Conservation (phyloP, 2,113 vertebrate species). For the Sterna hirundo region DNA sequence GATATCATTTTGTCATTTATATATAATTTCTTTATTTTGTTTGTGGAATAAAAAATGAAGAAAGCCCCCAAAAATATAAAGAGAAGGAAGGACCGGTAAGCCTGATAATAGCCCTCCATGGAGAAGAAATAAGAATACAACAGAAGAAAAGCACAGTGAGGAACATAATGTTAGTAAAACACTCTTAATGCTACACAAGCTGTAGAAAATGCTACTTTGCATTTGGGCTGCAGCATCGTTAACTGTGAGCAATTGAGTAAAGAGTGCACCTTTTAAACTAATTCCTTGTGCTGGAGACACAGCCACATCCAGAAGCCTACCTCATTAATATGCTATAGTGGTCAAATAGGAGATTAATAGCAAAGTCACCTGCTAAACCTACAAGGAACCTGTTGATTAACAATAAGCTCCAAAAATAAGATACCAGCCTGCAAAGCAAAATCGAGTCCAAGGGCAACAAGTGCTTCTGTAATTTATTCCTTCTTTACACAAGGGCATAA, state of each 20-base stretch:
- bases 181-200: constrained; percentile 74
- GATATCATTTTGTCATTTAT: constrained; percentile 78
- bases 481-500: constrained; percentile 82
- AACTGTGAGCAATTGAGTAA: constrained; percentile 76
- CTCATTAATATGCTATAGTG: constrained; percentile 81
- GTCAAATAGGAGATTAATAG: constrained; percentile 83
- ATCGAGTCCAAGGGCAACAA: constrained; percentile 83
- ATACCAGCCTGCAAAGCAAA: constrained; percentile 82
- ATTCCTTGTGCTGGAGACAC: constrained; percentile 73
- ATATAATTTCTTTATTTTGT: constrained; percentile 72
- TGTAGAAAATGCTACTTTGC: constrained; percentile 77
- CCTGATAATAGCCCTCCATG: constrained; percentile 74
- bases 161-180: constrained; percentile 77
- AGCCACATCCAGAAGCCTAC: constrained; percentile 61
- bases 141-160: constrained; percentile 81
- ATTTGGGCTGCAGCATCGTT: constrained; percentile 72
- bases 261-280: constrained; percentile 77
- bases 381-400: constrained; percentile 85
- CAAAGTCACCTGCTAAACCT: constrained; percentile 83
- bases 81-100: constrained; percentile 72
- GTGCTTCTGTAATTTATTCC: constrained; percentile 86
- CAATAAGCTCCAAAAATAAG: constrained; percentile 83
- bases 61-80: constrained; percentile 64
- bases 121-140: constrained; percentile 74
- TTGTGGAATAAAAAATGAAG: constrained; percentile 34